These are phyloP conservation scores for Trematocara unimaculatum DNA, from an alignment of 2,113 vertebrate species.

Conservation along the genomic window DNA sequence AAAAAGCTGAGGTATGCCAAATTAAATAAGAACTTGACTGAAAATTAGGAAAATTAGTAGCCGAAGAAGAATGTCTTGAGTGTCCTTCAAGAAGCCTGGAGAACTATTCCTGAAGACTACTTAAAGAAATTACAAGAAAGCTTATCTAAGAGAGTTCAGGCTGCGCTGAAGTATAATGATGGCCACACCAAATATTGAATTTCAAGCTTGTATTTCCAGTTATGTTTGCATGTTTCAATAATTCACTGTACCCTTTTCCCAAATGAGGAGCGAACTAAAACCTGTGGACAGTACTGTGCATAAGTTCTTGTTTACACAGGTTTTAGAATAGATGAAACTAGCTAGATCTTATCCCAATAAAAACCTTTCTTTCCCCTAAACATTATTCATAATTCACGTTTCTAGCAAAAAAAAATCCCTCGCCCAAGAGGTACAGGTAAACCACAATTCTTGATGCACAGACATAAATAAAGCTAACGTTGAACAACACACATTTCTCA, in stretches of 20 bases:
- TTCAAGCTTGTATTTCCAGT: neutral
- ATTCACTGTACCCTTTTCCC: neutral
- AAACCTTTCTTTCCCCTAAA: neutral
- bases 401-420: neutral
- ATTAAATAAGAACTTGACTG: neutral
- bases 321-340: neutral
- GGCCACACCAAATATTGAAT: neutral
- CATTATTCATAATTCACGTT: neutral
- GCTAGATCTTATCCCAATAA: neutral
- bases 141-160: neutral
- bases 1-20: neutral
- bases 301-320: neutral
- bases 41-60: neutral
- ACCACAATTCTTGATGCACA: neutral
- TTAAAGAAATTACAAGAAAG: neutral
- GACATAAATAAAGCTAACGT: conserved; percentile 5
- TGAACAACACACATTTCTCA: conserved; percentile 14
- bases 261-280: neutral
- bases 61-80: neutral
- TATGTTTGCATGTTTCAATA: neutral
- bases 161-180: fast-evolving
- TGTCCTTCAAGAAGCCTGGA: neutral
- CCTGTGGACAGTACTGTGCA: neutral
- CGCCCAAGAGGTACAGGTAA: neutral
- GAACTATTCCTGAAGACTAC: neutral